A percentile compares a stretch with the other conserved stretches of the same genome.
These are phyloP conservation scores for Tolmerus cingulatus DNA, from an alignment of 2,888 invertebrate genomes.

Conservation along the genomic window DNA sequence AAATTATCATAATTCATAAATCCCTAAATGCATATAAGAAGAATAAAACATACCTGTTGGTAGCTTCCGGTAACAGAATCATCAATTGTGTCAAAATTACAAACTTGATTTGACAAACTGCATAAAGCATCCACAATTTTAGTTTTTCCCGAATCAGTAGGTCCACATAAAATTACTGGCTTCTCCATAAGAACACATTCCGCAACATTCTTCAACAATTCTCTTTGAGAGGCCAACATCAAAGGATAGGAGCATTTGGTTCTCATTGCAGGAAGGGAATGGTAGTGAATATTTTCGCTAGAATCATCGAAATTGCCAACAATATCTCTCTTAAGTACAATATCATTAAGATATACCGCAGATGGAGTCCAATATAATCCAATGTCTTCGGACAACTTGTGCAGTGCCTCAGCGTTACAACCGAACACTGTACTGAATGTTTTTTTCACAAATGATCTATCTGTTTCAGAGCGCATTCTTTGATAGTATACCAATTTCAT, in stretches of 20 bases:
- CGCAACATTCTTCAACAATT: constrained; percentile 78
- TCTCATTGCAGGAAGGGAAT: constrained; percentile 51
- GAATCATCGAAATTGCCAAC: constrained; percentile 50
- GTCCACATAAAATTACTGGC: constrained; percentile 75
- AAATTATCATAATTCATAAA: too few relatives aligned
- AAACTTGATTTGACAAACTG: constrained; percentile 58
- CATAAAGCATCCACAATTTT: constrained; percentile 61
- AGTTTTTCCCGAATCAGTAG: constrained; percentile 62
- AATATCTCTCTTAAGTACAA: constrained; percentile 64
- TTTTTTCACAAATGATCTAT: constrained; percentile 74
- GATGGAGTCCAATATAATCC: constrained; percentile 69
- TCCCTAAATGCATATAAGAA: not conserved
- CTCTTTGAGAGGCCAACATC: constrained; percentile 69
- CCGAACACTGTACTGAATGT: constrained; percentile 66
- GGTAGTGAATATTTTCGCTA: constrained; percentile 59
- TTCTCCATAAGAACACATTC: constrained; percentile 92
- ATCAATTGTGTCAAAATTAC: constrained; percentile 61
- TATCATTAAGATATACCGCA: constrained; percentile 73
- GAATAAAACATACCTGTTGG: constrained; percentile 76
- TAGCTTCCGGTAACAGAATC: constrained; percentile 80
- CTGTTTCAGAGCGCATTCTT: constrained; percentile 82
- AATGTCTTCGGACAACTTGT: constrained; percentile 65
- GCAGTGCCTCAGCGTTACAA: constrained; percentile 58
- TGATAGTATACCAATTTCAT: constrained; percentile 84
- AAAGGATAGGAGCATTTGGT: constrained; percentile 62